phyloP scores from a whole-genome alignment of 2,888 invertebrate species.

The Tipula helvola region DNA sequence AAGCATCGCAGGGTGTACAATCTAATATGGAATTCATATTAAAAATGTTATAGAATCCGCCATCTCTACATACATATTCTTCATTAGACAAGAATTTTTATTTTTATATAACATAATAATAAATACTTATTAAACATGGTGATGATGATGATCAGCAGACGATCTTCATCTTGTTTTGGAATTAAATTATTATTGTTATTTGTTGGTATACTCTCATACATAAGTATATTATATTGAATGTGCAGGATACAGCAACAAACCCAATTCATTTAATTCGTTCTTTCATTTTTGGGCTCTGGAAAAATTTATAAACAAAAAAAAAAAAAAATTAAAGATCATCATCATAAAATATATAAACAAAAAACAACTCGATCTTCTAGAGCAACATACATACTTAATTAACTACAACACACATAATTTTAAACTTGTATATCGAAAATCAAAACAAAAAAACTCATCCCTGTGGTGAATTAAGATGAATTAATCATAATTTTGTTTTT shows the following conservation, averaged over 20 bases:
- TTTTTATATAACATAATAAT: not conserved
- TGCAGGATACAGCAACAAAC: not conserved
- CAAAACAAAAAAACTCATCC: not conserved
- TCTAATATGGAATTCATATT: not conserved
- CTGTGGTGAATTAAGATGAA: slow-evolving; percentile 4
- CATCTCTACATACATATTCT: not conserved
- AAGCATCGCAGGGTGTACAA: not conserved
- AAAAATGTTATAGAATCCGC: not conserved
- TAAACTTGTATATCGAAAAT: not conserved
- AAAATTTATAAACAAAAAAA: not conserved
- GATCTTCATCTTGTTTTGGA: not conserved
- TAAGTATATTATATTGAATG: not conserved
- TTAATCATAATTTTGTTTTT: not conserved
- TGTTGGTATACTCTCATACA: not conserved
- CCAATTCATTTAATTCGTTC: not conserved
- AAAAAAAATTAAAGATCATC: not conserved
- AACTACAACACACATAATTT: not conserved
- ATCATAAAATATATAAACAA: not conserved
- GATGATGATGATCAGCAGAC: not conserved
- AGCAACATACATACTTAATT: not conserved
- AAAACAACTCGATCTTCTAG: not conserved
- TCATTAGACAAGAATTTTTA: not conserved
- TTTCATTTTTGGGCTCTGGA: not conserved
- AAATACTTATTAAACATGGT: not conserved
- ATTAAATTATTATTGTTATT: not conserved